phyloP scores from a whole-genome alignment of 2,797 vertebrate genomes.

The Acrossocheilus wenchowensis region DNA sequence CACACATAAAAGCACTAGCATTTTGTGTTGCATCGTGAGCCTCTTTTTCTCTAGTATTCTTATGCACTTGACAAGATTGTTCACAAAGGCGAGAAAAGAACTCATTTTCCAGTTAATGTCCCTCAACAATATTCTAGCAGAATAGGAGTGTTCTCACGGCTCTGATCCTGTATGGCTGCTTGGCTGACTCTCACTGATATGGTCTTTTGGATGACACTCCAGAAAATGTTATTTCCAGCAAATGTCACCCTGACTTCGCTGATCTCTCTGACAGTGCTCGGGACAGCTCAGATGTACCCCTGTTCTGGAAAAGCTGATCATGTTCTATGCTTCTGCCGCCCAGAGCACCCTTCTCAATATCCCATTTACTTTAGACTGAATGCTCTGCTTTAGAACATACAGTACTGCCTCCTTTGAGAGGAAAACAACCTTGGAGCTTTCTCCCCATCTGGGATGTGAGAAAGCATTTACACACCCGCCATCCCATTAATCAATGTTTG shows the following conservation, averaged over 20 bases:
- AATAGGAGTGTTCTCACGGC: slow-evolving; percentile 3
- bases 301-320: slow-evolving; percentile 53
- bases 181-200: slow-evolving; percentile 23
- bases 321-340: slow-evolving; percentile 44
- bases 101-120: slow-evolving; percentile 35
- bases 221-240: slow-evolving; percentile 42
- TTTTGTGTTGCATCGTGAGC: not conserved
- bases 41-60: slow-evolving; percentile 12
- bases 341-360: slow-evolving; percentile 40
- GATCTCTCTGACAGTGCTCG: slow-evolving; percentile 30
- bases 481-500: slow-evolving; percentile 63
- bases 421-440: slow-evolving; percentile 51
- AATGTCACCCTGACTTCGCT: slow-evolving; percentile 50
- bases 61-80: slow-evolving; percentile 17
- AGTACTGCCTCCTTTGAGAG: slow-evolving; percentile 41
- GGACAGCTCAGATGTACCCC: slow-evolving; percentile 32
- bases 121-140: slow-evolving; percentile 30
- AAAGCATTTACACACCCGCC: slow-evolving; percentile 42
- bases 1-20: not conserved
- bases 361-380: slow-evolving; percentile 50
- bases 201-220: slow-evolving; percentile 42
- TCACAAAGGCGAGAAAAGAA: slow-evolving; percentile 11
- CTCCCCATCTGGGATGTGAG: slow-evolving; percentile 48
- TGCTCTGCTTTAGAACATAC: slow-evolving; percentile 38
- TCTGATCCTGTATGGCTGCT: slow-evolving; percentile 18